Percentiles rank a stretch among this genome's conserved stretches.
phyloP scores from a whole-genome alignment of 2,797 vertebrate genomes.

The Lithobates pipiens region DNA sequence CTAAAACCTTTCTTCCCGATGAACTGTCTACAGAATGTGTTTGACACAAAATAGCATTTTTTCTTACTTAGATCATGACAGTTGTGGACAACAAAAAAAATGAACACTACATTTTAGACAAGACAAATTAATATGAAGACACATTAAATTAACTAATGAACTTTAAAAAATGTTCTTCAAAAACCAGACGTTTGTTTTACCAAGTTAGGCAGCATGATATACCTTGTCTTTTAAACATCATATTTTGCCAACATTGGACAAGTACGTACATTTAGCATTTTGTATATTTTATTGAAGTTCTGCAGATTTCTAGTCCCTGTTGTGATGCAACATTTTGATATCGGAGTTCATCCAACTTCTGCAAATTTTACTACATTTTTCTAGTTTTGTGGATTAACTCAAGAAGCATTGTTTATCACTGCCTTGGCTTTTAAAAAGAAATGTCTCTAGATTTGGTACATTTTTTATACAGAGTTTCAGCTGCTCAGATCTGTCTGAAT shows the following conservation, averaged over 20 bases:
- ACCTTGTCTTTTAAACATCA: slow-evolving; percentile 18
- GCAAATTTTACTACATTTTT: no score
- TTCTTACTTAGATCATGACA: neutral
- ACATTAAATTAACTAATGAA: slow-evolving; percentile 13
- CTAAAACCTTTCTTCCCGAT: slow-evolving; percentile 54
- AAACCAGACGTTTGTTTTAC: slow-evolving; percentile 7
- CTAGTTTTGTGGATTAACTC: no score
- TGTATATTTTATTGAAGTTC: no score
- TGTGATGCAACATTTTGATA: no score
- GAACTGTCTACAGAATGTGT: slow-evolving; percentile 58
- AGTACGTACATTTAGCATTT: no score
- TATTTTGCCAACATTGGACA: neutral
- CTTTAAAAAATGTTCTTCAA: slow-evolving; percentile 3
- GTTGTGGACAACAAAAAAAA: neutral
- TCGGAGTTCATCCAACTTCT: no score
- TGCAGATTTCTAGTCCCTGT: no score
- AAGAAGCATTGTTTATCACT: no score
- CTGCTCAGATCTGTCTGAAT: no score
- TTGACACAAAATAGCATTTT: neutral
- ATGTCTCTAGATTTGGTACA: no score
- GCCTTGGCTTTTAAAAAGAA: no score
- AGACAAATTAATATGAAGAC: neutral
- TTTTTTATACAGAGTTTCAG: no score
- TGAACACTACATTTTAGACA: neutral
- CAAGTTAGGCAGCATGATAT: neutral